A percentile compares a stretch with the other conserved stretches of the same genome.
Conservation (phyloP, 2,113 vertebrate genomes). For the Dryoscopus gambensis region DNA sequence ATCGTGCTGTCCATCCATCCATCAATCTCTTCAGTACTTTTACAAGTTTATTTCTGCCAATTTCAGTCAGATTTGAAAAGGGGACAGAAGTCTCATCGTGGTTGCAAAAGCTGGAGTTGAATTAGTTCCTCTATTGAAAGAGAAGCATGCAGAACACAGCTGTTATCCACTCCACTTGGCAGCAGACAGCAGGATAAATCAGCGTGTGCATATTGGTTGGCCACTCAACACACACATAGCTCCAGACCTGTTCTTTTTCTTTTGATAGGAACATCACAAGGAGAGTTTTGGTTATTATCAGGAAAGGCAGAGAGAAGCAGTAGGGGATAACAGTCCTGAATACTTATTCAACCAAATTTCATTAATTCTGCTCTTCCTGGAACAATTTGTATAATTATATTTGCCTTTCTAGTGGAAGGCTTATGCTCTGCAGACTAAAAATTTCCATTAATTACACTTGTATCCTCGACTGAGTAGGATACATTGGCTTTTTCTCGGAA, state of each 20-base stretch:
- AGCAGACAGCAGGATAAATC: conserved; percentile 13
- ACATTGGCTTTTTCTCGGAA: neutral
- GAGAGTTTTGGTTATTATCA: conserved; percentile 30
- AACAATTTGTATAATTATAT: conserved; percentile 25
- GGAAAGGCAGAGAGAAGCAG: neutral
- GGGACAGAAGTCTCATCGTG: neutral
- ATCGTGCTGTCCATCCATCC: neutral
- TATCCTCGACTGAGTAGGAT: neutral
- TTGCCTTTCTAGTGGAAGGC: neutral
- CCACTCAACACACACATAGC: neutral
- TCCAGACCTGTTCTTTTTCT: neutral
- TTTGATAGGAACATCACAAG: neutral
- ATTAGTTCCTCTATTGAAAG: conserved; percentile 15
- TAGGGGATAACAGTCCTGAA: neutral
- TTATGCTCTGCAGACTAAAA: neutral
- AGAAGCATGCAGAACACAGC: conserved; percentile 26
- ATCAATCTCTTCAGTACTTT: neutral
- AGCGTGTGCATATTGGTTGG: neutral
- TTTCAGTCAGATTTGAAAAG: conserved; percentile 1
- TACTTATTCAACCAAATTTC: conserved; percentile 6
- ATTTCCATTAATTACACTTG: neutral
- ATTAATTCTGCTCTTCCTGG: conserved; percentile 40
- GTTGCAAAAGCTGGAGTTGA: neutral
- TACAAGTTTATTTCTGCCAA: neutral
- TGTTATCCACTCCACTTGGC: conserved; percentile 12